Evolutionary conservation across 2,888 invertebrate species (phyloP).

Genomic region (Pheosia tremula): DNA sequence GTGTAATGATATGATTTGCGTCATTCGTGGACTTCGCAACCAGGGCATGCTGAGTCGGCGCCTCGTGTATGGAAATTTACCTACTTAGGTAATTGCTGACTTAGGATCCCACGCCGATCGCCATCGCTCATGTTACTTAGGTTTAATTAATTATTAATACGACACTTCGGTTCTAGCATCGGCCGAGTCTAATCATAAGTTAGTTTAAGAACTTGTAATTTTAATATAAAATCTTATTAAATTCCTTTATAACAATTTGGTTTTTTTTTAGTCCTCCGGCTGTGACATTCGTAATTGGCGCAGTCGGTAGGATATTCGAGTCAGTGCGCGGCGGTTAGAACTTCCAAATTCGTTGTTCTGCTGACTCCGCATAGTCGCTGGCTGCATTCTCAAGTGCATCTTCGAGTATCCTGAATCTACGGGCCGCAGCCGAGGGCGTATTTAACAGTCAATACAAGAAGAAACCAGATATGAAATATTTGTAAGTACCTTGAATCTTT

Average conservation of each 20-base stretch:
- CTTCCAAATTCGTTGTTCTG: conserved; percentile 1
- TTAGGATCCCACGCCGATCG: too few relatives aligned
- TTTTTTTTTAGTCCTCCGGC: conserved; percentile 2
- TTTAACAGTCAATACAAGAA: conserved; percentile 17
- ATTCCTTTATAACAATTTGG: background rate
- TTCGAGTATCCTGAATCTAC: conserved; percentile 16
- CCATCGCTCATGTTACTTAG: too few relatives aligned
- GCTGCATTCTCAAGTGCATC: conserved; percentile 11
- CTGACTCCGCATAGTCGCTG: conserved; percentile 5
- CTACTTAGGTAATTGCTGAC: too few relatives aligned
- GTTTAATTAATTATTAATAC: too few relatives aligned
- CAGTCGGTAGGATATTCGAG: conserved; percentile 17
- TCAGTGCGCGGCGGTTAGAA: conserved; percentile 1
- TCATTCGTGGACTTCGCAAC: too few relatives aligned
- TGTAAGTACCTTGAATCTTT: conserved; percentile 20
- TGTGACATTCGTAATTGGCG: conserved; percentile 10
- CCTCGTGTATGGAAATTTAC: too few relatives aligned
- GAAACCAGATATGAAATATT: conserved; percentile 12
- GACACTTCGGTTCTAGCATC: too few relatives aligned
- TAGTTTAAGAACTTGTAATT: too few relatives aligned
- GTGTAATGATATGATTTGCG: too few relatives aligned
- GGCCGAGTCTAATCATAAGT: too few relatives aligned
- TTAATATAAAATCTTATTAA: background rate
- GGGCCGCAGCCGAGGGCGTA: conserved; percentile 13
- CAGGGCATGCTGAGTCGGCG: too few relatives aligned